Evolutionary conservation across 2,797 vertebrate genomes (phyloP), one percentile per base, ranked within the genome.

Genomic region (Protonibea diacanthus): DNA sequence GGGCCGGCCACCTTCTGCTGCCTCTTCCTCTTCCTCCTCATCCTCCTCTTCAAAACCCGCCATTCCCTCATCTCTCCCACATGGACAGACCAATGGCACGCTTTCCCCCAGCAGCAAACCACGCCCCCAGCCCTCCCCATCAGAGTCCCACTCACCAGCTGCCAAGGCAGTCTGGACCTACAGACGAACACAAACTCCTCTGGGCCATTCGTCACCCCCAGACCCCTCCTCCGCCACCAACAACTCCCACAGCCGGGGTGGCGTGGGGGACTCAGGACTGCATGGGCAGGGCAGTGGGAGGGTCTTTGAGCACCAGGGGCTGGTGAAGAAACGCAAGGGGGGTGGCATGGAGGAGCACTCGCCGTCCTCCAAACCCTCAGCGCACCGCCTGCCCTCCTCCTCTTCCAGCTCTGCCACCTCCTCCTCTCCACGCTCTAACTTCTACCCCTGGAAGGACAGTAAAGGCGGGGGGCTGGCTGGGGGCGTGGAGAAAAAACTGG

Each of bases 401-500:
- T 95, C 89, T 15, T 92, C 94, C 62, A 83, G 94, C 18, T 87
- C 87, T 33, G 75, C 89, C 82, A 86, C 92, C 60, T 89, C 95
- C 55, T 82, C 95, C 5, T 88, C 94, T 17, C 88, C 95, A 5
- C 95, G 95, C 51, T 92, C 96, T 0, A 95, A 92, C 80, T 95
- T 96, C 78, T 86, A 95, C 79, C 88, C 96, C 76, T 96, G 96
- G 95, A 97, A 97, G 85, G 96, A 96, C 11, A 95, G 95, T 70
- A 95, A 95, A 83, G 87, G 91, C 11, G 81, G 90, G 14, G 82
- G 86, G 51, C 84, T 95, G 92, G n/a, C 95, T 56, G 86, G 92
- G 75, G 95, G 95, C 71, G 80, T 96, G 83, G 97, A 97, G 92
- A 97, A 97, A 94, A 97, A 97, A 91, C 94, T 96, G 92, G 96